Evolutionary conservation across 2,888 invertebrate species (phyloP).

Genomic region (Drosophila seclusa): DNA sequence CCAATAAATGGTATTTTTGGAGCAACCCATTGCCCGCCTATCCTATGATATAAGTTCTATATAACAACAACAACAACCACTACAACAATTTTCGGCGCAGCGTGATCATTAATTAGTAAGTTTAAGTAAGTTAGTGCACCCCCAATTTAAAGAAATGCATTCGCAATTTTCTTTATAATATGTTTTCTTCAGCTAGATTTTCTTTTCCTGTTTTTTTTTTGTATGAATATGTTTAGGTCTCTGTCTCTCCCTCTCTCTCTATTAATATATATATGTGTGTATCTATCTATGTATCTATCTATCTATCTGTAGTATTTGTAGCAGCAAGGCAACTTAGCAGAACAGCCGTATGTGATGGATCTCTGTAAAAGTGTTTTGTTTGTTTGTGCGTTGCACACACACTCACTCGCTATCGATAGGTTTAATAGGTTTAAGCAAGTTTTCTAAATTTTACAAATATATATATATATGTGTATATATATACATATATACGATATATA

Average conservation of each 20-base stretch:
- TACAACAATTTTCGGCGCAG: conserved; percentile 72
- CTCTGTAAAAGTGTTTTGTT: conserved; percentile 66
- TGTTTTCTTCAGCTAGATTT: conserved; percentile 38
- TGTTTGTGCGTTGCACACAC: conserved; percentile 39
- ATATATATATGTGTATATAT: conserved; percentile 11
- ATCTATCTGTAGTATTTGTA: conserved; percentile 55
- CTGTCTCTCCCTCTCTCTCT: not conserved
- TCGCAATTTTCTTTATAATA: conserved; percentile 18
- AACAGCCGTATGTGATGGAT: conserved; percentile 79
- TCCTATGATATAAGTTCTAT: conserved; percentile 52
- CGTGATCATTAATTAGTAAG: conserved; percentile 78
- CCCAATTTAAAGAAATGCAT: conserved; percentile 14
- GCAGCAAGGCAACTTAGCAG: conserved; percentile 59
- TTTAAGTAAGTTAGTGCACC: conserved; percentile 44
- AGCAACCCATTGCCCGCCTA: conserved; percentile 43
- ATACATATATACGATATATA: conserved; percentile 24
- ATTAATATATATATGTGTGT: conserved; percentile 12
- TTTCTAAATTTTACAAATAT: conserved; percentile 56
- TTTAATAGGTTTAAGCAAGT: conserved; percentile 63
- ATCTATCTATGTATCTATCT: conserved; percentile 13
- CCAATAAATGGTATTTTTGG: conserved; percentile 32
- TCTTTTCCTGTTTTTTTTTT: not conserved
- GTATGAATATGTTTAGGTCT: conserved; percentile 31
- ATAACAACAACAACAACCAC: conserved; percentile 17
- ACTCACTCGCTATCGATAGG: conserved; percentile 49